Evolutionary conservation across 2,888 invertebrate species (phyloP).

Genomic region (Teinopalpus imperialis): DNA sequence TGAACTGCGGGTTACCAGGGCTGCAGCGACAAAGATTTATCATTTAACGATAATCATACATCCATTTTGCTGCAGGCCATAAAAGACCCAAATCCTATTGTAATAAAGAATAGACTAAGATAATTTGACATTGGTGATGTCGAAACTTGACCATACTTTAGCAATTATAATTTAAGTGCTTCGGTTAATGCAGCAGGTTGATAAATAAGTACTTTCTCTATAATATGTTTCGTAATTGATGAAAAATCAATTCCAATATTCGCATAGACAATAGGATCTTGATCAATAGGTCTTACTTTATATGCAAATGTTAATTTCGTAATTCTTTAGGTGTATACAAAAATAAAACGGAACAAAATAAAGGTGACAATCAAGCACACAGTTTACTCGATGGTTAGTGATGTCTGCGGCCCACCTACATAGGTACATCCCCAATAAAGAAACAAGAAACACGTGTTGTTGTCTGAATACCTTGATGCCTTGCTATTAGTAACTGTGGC

Average conservation of each 20-base stretch:
- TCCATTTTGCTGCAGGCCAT: slow-evolving; percentile 16
- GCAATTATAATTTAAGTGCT: slow-evolving; percentile 24
- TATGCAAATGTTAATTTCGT: too few relatives aligned
- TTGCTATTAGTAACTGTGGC: too few relatives aligned
- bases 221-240: slow-evolving; percentile 20
- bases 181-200: slow-evolving; percentile 18
- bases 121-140: slow-evolving; percentile 5
- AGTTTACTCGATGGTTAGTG: too few relatives aligned
- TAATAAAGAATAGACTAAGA: slow-evolving; percentile 9
- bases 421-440: too few relatives aligned
- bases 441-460: too few relatives aligned
- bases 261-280: not conserved
- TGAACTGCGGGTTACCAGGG: slow-evolving; percentile 24
- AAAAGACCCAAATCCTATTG: slow-evolving; percentile 12
- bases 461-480: too few relatives aligned
- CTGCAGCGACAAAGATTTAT: slow-evolving; percentile 25
- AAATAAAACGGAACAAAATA: too few relatives aligned
- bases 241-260: slow-evolving; percentile 11
- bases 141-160: slow-evolving; percentile 16
- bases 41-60: slow-evolving; percentile 25
- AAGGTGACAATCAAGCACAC: too few relatives aligned
- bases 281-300: not conserved
- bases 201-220: slow-evolving; percentile 22
- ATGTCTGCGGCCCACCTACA: too few relatives aligned
- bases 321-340: too few relatives aligned